Evolutionary conservation across 2,888 invertebrate species (phyloP).

Genomic region (Acleris holmiana): DNA sequence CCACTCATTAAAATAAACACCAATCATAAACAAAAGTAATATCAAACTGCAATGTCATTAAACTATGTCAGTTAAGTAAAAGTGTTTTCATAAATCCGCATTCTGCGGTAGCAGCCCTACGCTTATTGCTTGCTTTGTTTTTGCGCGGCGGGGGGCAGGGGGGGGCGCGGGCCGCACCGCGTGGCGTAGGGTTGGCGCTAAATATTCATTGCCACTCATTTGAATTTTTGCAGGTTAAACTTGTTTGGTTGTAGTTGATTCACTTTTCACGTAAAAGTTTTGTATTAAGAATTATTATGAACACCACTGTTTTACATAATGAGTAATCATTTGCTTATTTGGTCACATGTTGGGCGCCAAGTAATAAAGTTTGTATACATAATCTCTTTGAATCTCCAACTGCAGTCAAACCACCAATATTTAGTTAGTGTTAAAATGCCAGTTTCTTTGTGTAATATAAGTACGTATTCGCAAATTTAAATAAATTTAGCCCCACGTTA

Average conservation of each 20-base stretch:
- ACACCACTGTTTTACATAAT: no score
- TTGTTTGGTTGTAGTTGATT: not conserved
- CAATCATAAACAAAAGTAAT: not conserved
- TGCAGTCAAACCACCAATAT: not conserved
- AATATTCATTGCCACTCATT: slow-evolving; percentile 31
- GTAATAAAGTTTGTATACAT: no score
- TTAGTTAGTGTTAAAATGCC: not conserved
- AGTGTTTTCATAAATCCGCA: slow-evolving; percentile 37
- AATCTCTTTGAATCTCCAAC: no score
- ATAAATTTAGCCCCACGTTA: no score
- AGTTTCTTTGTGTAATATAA: not conserved
- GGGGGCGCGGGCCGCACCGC: slow-evolving; percentile 41
- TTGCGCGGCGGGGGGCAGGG: slow-evolving; percentile 48
- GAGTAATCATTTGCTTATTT: no score
- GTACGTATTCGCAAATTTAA: no score
- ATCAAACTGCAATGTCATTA: slow-evolving; percentile 5
- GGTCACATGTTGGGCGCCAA: no score
- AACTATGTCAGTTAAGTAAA: slow-evolving; percentile 4
- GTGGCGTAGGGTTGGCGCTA: slow-evolving; percentile 43
- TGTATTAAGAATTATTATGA: no score
- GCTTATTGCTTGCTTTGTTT: slow-evolving; percentile 74
- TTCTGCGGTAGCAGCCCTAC: slow-evolving; percentile 57
- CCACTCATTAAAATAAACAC: not conserved
- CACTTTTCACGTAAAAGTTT: no score
- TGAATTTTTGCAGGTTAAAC: slow-evolving; percentile 19